Conservation (phyloP, 2,888 invertebrate genomes). For the Macrophya alboannulata region DNA sequence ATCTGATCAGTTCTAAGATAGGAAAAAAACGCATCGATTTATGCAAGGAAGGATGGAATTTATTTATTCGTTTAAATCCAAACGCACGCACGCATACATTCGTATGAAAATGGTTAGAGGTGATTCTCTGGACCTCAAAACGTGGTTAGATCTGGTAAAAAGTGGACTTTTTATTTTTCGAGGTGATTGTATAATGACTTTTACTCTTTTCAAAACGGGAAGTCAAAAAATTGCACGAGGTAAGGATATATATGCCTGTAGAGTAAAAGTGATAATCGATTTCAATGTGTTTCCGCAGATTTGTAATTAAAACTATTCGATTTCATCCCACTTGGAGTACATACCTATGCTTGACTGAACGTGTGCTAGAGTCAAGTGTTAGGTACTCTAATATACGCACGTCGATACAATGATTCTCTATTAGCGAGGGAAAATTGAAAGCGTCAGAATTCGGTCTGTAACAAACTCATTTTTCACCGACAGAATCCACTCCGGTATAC, state of each 20-base stretch:
- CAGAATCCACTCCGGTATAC: constrained; percentile 9
- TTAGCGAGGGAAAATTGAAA: constrained; percentile 3
- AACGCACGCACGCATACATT: no score
- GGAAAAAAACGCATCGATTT: no score
- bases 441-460: neutral
- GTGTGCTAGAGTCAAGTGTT: constrained; percentile 13
- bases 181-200: no score
- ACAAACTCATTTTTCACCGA: constrained; percentile 45
- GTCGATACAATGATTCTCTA: constrained; percentile 29
- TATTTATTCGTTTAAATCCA: no score
- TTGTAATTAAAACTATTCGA: constrained; percentile 28
- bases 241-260: neutral
- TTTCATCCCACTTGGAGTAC: neutral
- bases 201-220: no score
- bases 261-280: neutral
- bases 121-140: no score
- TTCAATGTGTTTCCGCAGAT: neutral
- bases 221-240: neutral
- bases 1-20: no score
- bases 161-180: no score
- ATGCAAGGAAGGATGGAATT: no score
- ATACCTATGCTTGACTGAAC: neutral
- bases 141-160: no score
- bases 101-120: no score
- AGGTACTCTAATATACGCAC: neutral